Evolutionary conservation across 1,140 invertebrate genomes (phyloP), one percentile per base, ranked within the genome.

Genomic region (Drosophila melanica): DNA sequence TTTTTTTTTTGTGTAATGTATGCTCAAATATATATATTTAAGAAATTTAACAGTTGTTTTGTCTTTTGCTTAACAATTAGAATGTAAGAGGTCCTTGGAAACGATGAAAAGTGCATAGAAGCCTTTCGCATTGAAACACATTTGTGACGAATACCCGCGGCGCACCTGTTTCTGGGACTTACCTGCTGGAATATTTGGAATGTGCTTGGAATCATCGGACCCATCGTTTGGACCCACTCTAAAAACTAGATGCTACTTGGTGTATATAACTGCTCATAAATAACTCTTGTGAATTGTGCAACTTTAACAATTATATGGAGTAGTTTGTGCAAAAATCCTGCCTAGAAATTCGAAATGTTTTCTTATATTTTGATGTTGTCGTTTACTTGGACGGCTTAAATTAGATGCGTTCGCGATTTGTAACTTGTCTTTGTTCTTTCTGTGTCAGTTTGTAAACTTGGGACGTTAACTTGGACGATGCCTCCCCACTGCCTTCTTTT

Each of bases 281-380:
- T 77, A 84, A 68, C 27, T 48, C 54, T 69, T 23, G n/a, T 12
- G 42, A 4, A 33, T 27, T 55, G 64, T 81, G 70, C 60, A 62
- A 75, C 54, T 59, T 67, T 72, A 82, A 82, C 79, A 82, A 72
- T 78, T 69, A 54, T 60, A 23, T 69, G 63, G 42, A 54, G 41
- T 58, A 47, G 39, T 37, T 69, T 73, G 67, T 81, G 79, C 51
- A 51, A 67, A 77, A 77, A 75, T 78, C 79, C 82, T 87, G 84
- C 67, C 63, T 77, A 77, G 67, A 89, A 89, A 89, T 89, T 89
- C 84, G 84, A 90, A 84, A 80, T 71, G 77, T 79, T 69, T 57
- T 66, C 16, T 48, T 18, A 54, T 63, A 14, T 41, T n/a, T 66
- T 12, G 45, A n/a, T 66, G 67, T 39, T 67, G 76, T 75, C 66